phyloP scores from a whole-genome alignment of 2,113 vertebrate genomes.

The Vimba vimba region DNA sequence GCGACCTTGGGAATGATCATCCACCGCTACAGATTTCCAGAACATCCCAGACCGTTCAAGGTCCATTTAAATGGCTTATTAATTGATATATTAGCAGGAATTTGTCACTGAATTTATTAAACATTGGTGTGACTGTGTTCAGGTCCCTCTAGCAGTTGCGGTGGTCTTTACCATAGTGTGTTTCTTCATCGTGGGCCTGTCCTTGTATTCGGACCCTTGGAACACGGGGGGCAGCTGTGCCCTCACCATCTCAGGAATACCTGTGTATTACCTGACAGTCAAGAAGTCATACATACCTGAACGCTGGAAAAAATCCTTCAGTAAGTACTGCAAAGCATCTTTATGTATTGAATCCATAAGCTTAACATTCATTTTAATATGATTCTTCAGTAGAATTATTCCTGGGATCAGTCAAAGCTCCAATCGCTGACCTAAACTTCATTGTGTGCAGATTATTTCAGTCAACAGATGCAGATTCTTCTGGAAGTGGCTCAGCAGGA shows the following conservation, averaged over 20 bases:
- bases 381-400: not conserved
- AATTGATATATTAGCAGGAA: not conserved
- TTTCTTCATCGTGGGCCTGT: slow-evolving; percentile 92
- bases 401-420: no score
- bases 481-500: slow-evolving; percentile 77
- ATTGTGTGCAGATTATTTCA: slow-evolving; percentile 66
- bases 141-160: slow-evolving; percentile 89
- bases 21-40: slow-evolving; percentile 83
- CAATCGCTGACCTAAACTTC: not conserved
- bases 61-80: slow-evolving; percentile 63
- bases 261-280: slow-evolving; percentile 85
- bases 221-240: slow-evolving; percentile 88
- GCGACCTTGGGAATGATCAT: slow-evolving; percentile 83
- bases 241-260: slow-evolving; percentile 90
- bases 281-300: slow-evolving; percentile 63
- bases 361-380: not conserved
- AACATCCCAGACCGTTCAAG: slow-evolving; percentile 83
- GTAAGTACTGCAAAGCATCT: slow-evolving; percentile 61
- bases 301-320: slow-evolving; percentile 61
- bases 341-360: not conserved
- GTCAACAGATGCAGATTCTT: slow-evolving; percentile 74
- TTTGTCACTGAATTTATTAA: not conserved
- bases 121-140: slow-evolving; percentile 34
- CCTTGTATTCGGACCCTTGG: slow-evolving; percentile 93
- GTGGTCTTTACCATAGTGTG: slow-evolving; percentile 90